phyloP scores from a whole-genome alignment of 2,113 vertebrate genomes.

The Hemiscyllium ocellatum region DNA sequence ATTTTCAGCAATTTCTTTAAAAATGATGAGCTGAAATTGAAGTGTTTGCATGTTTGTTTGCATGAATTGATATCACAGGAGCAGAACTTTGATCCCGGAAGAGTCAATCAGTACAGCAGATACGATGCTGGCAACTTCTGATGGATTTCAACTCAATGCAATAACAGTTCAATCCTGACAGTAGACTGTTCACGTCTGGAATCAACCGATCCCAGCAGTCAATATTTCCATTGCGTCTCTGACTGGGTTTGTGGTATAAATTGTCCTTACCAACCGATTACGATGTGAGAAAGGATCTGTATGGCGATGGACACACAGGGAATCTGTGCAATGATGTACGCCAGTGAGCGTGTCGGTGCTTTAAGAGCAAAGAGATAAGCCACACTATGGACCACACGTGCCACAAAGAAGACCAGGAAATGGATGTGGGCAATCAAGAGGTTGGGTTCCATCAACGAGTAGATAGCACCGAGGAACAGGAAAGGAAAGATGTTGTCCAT shows the following conservation, averaged over 20 bases:
- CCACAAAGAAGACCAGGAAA: constrained; percentile 73
- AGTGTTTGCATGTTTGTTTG: neutral
- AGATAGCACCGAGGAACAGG: constrained; percentile 84
- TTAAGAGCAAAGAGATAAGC: constrained; percentile 73
- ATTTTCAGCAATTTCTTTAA: neutral
- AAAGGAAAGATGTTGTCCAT: constrained; percentile 93
- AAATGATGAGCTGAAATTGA: neutral
- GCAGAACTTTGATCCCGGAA: neutral
- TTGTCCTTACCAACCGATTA: constrained; percentile 52
- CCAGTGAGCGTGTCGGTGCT: constrained; percentile 73
- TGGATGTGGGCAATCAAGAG: constrained; percentile 68
- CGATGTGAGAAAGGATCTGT: constrained; percentile 68
- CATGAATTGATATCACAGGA: neutral
- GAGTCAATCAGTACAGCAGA: neutral
- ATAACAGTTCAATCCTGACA: no score
- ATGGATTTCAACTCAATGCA: neutral
- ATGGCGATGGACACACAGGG: constrained; percentile 86
- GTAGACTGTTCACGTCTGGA: neutral
- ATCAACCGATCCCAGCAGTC: no score
- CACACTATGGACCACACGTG: constrained; percentile 67
- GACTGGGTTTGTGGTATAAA: neutral
- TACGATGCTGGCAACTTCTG: neutral
- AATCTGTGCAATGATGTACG: constrained; percentile 75
- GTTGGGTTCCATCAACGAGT: constrained; percentile 71
- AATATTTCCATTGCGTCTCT: neutral